Percentiles rank a stretch among this genome's conserved stretches.
Conservation (phyloP, 2,888 invertebrate genomes). For the Smittia sp. region DNA sequence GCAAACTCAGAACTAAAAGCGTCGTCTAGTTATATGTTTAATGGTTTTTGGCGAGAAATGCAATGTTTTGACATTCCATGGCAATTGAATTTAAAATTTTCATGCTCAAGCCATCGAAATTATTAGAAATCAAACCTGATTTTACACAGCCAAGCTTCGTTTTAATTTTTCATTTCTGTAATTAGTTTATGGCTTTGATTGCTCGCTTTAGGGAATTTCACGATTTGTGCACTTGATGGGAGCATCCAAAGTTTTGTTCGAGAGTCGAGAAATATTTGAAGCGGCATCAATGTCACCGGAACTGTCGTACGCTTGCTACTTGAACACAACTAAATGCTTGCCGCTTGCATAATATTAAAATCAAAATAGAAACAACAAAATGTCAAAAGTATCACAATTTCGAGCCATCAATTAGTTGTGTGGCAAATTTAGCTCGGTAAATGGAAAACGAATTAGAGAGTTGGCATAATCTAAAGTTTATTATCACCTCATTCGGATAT, state of each 20-base stretch:
- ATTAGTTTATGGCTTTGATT: not conserved
- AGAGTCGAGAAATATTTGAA: too few relatives aligned
- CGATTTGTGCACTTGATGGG: not conserved
- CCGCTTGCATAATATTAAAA: not conserved
- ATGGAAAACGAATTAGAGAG: not conserved
- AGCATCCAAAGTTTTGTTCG: too few relatives aligned
- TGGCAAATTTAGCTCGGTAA: not conserved
- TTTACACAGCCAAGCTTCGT: not conserved
- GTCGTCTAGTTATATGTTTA: not conserved
- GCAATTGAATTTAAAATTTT: not conserved
- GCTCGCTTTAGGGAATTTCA: not conserved
- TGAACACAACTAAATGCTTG: too few relatives aligned
- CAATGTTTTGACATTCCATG: not conserved
- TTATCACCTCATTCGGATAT: not conserved
- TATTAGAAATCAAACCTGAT: constrained; percentile 1
- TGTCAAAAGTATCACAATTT: not conserved
- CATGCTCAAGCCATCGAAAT: not conserved
- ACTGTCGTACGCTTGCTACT: too few relatives aligned
- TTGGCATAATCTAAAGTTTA: not conserved
- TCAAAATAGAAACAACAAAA: not conserved
- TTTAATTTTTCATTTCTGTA: not conserved
- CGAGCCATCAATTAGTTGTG: not conserved
- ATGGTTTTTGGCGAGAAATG: not conserved
- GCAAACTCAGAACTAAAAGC: not conserved
- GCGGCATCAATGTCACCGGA: too few relatives aligned